phyloP scores from a whole-genome alignment of 2,888 invertebrate species.

The Daptonema setosum region DNA sequence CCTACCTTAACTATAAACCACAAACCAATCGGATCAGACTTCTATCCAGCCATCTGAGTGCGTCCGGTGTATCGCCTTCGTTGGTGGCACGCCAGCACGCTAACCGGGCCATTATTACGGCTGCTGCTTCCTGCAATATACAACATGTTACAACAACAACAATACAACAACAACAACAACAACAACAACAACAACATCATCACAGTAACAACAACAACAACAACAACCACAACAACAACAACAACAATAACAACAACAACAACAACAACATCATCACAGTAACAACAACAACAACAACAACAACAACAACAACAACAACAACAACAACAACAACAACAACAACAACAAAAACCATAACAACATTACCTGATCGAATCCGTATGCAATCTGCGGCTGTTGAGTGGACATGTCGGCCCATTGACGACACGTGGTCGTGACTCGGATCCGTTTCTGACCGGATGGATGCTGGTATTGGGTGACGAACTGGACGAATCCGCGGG shows the following conservation, averaged over 20 bases:
- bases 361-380: slow-evolving; percentile 34
- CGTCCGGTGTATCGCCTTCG: slow-evolving; percentile 74
- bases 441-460: slow-evolving; percentile 71
- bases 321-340: too few relatives aligned
- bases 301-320: too few relatives aligned
- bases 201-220: too few relatives aligned
- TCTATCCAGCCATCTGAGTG: slow-evolving; percentile 89
- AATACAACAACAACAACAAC: too few relatives aligned
- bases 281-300: too few relatives aligned
- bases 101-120: slow-evolving; percentile 84
- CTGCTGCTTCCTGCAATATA: slow-evolving; percentile 79
- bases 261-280: too few relatives aligned
- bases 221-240: too few relatives aligned
- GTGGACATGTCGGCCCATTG: slow-evolving; percentile 88
- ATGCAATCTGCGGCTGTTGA: slow-evolving; percentile 32
- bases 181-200: too few relatives aligned
- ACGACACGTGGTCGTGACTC: slow-evolving; percentile 89
- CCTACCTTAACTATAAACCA: slow-evolving; percentile 4
- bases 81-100: slow-evolving; percentile 67
- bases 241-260: too few relatives aligned
- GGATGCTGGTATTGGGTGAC: slow-evolving; percentile 96
- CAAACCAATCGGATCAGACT: slow-evolving; percentile 80
- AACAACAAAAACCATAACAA: too few relatives aligned
- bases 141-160: background rate
- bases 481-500: slow-evolving; percentile 85